Evolutionary conservation across 2,113 vertebrate genomes (phyloP).

Genomic region (Tauraco erythrolophus): DNA sequence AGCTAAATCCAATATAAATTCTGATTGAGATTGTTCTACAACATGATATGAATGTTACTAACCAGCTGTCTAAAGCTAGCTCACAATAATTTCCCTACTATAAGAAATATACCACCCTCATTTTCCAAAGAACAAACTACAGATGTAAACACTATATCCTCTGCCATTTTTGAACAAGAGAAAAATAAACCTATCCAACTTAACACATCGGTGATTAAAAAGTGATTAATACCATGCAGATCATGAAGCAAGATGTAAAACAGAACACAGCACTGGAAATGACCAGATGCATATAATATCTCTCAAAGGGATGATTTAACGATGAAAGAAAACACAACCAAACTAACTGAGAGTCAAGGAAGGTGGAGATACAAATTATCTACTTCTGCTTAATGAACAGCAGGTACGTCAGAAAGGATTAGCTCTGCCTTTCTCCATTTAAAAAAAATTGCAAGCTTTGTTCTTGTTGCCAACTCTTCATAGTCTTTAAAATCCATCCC

Average conservation of each 20-base stretch:
- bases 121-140: background rate
- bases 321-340: background rate
- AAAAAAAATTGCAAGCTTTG: too few relatives aligned
- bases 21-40: background rate
- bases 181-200: background rate
- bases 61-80: too few relatives aligned
- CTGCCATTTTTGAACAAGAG: background rate
- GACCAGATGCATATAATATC: background rate
- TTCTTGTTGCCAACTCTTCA: too few relatives aligned
- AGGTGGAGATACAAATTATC: too few relatives aligned
- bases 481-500: too few relatives aligned
- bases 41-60: background rate
- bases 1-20: background rate
- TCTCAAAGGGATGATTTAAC: background rate
- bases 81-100: background rate
- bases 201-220: background rate
- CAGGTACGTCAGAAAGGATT: too few relatives aligned
- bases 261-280: background rate
- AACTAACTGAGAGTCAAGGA: too few relatives aligned
- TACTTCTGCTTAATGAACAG: too few relatives aligned
- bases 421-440: too few relatives aligned
- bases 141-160: background rate
- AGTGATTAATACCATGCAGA: background rate
- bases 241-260: background rate
- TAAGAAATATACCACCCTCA: background rate